Evolutionary conservation across 2,888 invertebrate species (phyloP), one percentile per base, ranked within the genome.

Genomic region (Drosophila antonietae): DNA sequence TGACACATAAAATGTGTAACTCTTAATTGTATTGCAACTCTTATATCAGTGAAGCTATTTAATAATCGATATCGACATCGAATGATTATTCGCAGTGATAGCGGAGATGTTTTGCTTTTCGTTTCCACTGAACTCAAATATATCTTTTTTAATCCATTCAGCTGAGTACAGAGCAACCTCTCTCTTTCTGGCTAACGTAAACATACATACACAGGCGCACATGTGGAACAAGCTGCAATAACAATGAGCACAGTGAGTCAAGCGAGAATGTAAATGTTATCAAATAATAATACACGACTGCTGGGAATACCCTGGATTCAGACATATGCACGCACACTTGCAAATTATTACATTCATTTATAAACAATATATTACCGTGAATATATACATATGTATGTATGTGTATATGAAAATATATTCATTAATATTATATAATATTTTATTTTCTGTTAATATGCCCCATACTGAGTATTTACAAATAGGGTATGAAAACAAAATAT

Each of bases 211-310:
- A 57, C 37, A 18, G n/a, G 23, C 86, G 58, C 74, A 82, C 68
- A 77, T 74, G 72, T 82, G 72, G 59, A 80, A 75, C 80, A 73
- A 61, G 68, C 72, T 75, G 80, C 73, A 80, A 75, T 80, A 75
- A 78, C 64, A 88, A 77, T 66, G 63, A 69, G 58, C 62, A 78
- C 49, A 73, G 58, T 78, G 76, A 65, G 51, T 74, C 74, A 74
- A 60, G 62, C 59, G 20, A 33, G 53, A 66, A 49, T 59, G 49
- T 8, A 10, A 14, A 15, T 33, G 28, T 20, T 44, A n/a, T 15
- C 20, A 28, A n/a, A 1, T 3, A 1, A 15, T 35, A 15, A 15
- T 23, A 15, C 15, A n/a, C 47, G 49, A 70, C 49, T 41, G 8
- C 7, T 18, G 3, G 1, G 3, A 15, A 71, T 66, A 71, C 59